These are phyloP conservation scores for Diadumene lineata DNA, from an alignment of 92 coral and sea anemone species.

Conservation along the genomic window DNA sequence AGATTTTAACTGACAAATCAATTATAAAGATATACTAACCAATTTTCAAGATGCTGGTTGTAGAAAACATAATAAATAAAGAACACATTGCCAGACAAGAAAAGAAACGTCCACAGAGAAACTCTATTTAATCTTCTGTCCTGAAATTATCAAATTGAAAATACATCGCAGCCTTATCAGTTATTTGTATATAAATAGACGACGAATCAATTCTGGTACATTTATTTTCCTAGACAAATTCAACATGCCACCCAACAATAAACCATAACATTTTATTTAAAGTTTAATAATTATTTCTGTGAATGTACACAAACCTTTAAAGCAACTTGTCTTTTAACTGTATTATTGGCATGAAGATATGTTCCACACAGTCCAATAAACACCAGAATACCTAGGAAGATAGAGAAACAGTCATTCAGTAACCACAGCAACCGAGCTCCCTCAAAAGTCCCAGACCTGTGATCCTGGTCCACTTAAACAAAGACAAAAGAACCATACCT, in stretches of 20 bases:
- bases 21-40: slow-evolving; percentile 54
- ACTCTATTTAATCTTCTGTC: slow-evolving; percentile 89
- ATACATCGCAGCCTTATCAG: too few relatives aligned
- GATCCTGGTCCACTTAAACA: too few relatives aligned
- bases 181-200: too few relatives aligned
- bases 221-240: too few relatives aligned
- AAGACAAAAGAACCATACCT: too few relatives aligned
- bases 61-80: slow-evolving; percentile 95
- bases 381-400: slow-evolving; percentile 77
- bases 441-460: too few relatives aligned
- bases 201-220: too few relatives aligned
- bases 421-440: too few relatives aligned
- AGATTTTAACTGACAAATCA: background rate
- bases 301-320: slow-evolving; percentile 57
- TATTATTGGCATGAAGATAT: slow-evolving; percentile 93
- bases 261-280: too few relatives aligned
- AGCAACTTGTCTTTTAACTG: slow-evolving; percentile 93
- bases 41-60: slow-evolving; percentile 83
- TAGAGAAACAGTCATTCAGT: too few relatives aligned
- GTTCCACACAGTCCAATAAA: slow-evolving; percentile 96
- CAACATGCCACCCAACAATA: too few relatives aligned
- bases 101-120: slow-evolving; percentile 91
- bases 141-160: slow-evolving; percentile 47
- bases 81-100: slow-evolving; percentile 91
- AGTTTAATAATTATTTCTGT: background rate